phyloP scores from a whole-genome alignment of 2,888 invertebrate species.

The Pyrochroa serraticornis region DNA sequence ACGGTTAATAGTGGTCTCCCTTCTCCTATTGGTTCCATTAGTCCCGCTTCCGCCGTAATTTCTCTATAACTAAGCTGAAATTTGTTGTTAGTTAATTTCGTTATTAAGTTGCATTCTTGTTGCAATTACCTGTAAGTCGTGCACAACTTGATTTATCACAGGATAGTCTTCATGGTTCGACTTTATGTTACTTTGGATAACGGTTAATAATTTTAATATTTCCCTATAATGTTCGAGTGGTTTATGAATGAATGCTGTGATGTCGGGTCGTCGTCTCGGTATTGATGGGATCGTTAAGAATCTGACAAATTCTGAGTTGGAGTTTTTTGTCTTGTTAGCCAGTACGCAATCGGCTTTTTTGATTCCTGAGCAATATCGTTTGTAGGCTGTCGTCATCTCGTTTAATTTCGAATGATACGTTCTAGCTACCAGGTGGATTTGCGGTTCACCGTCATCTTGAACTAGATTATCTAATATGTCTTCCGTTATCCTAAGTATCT shows the following conservation, averaged over 20 bases:
- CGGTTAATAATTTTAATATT: slow-evolving; percentile 65
- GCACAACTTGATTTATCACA: slow-evolving; percentile 59
- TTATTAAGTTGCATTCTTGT: neutral
- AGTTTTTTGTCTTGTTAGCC: slow-evolving; percentile 75
- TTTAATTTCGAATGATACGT: slow-evolving; percentile 77
- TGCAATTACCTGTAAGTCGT: slow-evolving; percentile 56
- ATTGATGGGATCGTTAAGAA: slow-evolving; percentile 82
- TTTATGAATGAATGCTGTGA: slow-evolving; percentile 83
- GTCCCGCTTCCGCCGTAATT: slow-evolving; percentile 80
- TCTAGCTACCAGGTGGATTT: slow-evolving; percentile 70
- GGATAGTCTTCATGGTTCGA: slow-evolving; percentile 60
- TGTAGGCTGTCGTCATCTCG: slow-evolving; percentile 77
- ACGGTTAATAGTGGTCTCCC: slow-evolving; percentile 81
- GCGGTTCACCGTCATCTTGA: slow-evolving; percentile 75
- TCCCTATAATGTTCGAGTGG: slow-evolving; percentile 82
- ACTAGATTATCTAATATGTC: slow-evolving; percentile 78
- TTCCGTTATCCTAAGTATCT: slow-evolving; percentile 78
- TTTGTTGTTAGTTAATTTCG: neutral
- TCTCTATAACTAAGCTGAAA: slow-evolving; percentile 75
- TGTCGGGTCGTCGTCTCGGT: slow-evolving; percentile 80
- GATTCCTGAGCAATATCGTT: slow-evolving; percentile 82
- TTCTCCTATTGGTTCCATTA: slow-evolving; percentile 86
- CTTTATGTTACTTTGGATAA: slow-evolving; percentile 60
- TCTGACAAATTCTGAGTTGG: slow-evolving; percentile 78
- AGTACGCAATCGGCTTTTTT: slow-evolving; percentile 86